Conservation (phyloP, 2,888 invertebrate species). For the Parascotia fuliginaria region DNA sequence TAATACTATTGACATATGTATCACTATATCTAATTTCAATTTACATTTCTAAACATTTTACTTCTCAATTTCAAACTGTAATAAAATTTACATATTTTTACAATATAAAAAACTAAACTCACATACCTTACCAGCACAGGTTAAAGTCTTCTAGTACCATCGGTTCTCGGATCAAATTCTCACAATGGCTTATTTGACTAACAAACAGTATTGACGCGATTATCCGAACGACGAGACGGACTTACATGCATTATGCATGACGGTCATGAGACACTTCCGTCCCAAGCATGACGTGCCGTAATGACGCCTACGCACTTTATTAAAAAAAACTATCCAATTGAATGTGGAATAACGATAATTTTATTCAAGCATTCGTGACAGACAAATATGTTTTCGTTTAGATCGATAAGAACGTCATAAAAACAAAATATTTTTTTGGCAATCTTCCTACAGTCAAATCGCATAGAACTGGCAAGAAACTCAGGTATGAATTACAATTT, state of each 20-base stretch:
- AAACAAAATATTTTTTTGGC: no score
- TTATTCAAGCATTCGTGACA: not conserved
- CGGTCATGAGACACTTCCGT: constrained; percentile 64
- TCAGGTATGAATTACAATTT: no score
- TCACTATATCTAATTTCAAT: no score
- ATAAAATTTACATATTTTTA: constrained; percentile 9
- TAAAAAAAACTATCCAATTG: constrained; percentile 6
- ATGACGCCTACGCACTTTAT: constrained; percentile 46
- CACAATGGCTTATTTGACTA: constrained; percentile 83
- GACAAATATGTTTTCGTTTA: no score
- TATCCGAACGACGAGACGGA: constrained; percentile 52
- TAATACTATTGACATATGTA: no score
- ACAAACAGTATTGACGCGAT: constrained; percentile 78
- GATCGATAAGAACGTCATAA: no score
- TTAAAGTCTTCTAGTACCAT: constrained; percentile 19
- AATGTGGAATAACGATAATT: constrained; percentile 1
- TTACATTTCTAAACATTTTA: no score
- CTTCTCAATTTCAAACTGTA: not conserved
- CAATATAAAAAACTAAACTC: constrained; percentile 6
- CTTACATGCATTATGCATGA: constrained; percentile 70
- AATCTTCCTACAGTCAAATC: no score
- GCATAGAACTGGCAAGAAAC: no score
- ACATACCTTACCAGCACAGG: constrained; percentile 6
- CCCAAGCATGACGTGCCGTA: constrained; percentile 50
- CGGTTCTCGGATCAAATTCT: constrained; percentile 60